Conservation (phyloP, 2,888 invertebrate species). For the Xylota sylvarum region DNA sequence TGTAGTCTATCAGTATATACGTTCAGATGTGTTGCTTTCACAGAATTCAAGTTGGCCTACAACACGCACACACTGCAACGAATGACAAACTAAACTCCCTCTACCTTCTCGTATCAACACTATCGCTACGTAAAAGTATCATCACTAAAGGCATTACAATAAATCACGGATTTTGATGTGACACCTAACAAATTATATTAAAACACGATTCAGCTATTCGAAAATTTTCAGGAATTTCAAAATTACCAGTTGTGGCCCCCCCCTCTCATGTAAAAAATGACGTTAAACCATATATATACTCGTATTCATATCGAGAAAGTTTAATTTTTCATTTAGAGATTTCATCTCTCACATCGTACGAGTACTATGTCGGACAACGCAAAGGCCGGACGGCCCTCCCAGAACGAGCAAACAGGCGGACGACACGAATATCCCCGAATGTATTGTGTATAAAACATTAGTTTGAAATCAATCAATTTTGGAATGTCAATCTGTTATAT, state of each 20-base stretch:
- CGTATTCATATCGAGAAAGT: constrained; percentile 48
- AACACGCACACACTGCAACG: too few relatives aligned
- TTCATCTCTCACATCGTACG: constrained; percentile 30
- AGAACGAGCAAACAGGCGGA: constrained; percentile 9
- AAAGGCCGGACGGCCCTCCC: background rate
- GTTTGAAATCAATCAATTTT: constrained; percentile 79
- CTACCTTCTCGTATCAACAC: background rate
- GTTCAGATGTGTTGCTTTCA: too few relatives aligned
- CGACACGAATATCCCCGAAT: constrained; percentile 47
- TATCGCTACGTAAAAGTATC: background rate
- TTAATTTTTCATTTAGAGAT: constrained; percentile 57
- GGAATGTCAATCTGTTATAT: constrained; percentile 79
- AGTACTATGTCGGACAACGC: background rate
- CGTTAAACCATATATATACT: constrained; percentile 7
- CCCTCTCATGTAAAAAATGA: background rate
- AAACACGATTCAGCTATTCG: constrained; percentile 39
- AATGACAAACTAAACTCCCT: background rate
- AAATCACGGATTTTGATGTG: constrained; percentile 52
- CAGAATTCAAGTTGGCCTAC: too few relatives aligned
- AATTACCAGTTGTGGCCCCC: background rate
- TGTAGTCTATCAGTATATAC: too few relatives aligned
- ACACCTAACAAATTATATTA: constrained; percentile 68
- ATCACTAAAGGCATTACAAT: constrained; percentile 27
- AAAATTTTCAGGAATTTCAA: background rate
- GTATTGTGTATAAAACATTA: constrained; percentile 74